Base-by-base conservation (phyloP, 2,888 invertebrate genomes). In the Clitarchus hookeri region DNA sequence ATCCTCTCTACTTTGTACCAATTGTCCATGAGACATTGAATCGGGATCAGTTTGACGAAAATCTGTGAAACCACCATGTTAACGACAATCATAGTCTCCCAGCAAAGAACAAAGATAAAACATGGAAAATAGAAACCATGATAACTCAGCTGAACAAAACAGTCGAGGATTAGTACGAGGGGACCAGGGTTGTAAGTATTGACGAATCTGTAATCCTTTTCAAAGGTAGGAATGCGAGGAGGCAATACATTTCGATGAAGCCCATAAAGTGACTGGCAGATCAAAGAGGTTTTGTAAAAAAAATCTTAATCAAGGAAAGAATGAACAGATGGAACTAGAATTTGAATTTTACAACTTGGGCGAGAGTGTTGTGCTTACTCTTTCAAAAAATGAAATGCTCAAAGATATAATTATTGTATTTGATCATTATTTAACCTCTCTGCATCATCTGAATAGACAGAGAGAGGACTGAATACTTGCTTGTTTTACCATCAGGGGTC, bases 261-360 rank as follows among this genome's bases (percentile, higher is more conserved):
- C 65, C 65, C 23, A 65, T 65, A 65, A 65, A 65, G 65, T 65
- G 65, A 6, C 6, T 65, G 65, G 65, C 23, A 3, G 65, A 65
- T 19, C 23, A 65, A n/a, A 65, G n/a, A 65, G 65, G 65, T 19
- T 65, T 65, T n/a, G n/a, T 65, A 65, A 65, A 6, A 19, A 65
- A 65, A 65, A 11, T 65, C 16, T 65, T 19, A 11, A 23, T 65
- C 65, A 65, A 65, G 65, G 65, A 23, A 65, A 65, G 16, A n/a
- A 65, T n/a, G 8, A 65, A 19, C 8, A 65, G 16, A 89, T 89
- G 84, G 86, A 88, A 88, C 26, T 85, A 88, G 77, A 89, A 88
- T n/a, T 88, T 89, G 87, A 86, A 65, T 0, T 88, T 78, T 87
- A 89, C n/a, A 88, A 89, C 48, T 85, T 89, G 25, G 65, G 83